Base-by-base conservation (phyloP, 2,797 vertebrate genomes). In the Poecile montanus region DNA sequence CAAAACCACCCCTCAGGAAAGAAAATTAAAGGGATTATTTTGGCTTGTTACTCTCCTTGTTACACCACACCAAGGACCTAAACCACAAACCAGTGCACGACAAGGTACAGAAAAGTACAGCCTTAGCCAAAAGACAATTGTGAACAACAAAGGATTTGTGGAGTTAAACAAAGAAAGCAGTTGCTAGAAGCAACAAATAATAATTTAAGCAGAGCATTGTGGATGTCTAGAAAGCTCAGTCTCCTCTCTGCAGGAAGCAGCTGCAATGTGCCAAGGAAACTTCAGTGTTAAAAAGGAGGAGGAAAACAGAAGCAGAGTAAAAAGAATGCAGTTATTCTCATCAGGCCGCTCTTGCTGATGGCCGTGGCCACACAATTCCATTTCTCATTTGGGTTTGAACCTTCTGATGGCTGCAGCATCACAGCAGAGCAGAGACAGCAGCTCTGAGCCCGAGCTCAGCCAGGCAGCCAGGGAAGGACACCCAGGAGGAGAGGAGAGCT, bases 121-220 rank as follows among this genome's bases (percentile, higher is more conserved):
- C 20, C 22, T 61, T 42, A 30, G 21, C 63, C 45, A 63, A 60
- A 16, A 13, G 53, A 48, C 53, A 27, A 29, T 61, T 67, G 34
- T 60, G 53, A 48, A 60, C 75, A 87, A 57, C 48, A 83, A 84
- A 89, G 56, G 30, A 75, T 54, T 72, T 58, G 30, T 34, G 40
- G 50, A 86, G n/a, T 67, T 71, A 54, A 93, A 89, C 1, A 19
- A 77, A 84, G 42, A 20, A 91, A 74, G 54, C 61, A 72, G 79
- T 84, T 84, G 83, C 73, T 51, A 72, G 61, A 92, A 94, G 93
- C 65, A 90, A 92, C 38, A 91, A 85, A 75, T 81, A 72, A 61
- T 80, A 53, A 84, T 77, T 85, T 34, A 21, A 91, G 65, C 57
- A 85, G 85, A 89, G 47, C 26, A 16, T 2, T 73, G 51, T n/a